Conservation (phyloP, 2,888 invertebrate species). For the Colostygia pectinataria region DNA sequence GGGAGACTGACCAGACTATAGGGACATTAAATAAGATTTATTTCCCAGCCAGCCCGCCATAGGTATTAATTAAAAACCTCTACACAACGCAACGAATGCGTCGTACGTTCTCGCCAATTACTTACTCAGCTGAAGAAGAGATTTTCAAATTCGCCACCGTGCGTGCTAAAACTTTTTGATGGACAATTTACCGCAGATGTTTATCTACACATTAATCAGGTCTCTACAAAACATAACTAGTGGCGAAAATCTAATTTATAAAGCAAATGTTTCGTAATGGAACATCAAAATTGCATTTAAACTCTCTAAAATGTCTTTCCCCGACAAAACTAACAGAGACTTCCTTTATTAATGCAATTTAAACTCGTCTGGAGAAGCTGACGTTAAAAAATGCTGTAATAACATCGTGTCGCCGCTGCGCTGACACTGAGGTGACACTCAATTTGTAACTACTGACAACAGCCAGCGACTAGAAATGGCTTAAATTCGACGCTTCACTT, state of each 20-base stretch:
- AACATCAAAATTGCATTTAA: constrained; percentile 12
- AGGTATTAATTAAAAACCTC: constrained; percentile 79
- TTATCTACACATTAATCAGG: no score
- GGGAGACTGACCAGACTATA: constrained; percentile 63
- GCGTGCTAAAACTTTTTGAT: constrained; percentile 15
- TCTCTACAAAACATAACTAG: no score
- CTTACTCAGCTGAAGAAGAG: constrained; percentile 41
- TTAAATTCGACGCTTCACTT: constrained; percentile 11
- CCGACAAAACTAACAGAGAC: constrained; percentile 29
- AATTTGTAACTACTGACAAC: constrained; percentile 53
- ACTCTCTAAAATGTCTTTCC: constrained; percentile 15
- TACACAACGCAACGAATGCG: constrained; percentile 58
- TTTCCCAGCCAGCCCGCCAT: constrained; percentile 55
- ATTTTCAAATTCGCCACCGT: constrained; percentile 24
- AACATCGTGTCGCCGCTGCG: constrained; percentile 45
- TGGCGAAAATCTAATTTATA: neutral
- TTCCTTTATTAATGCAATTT: constrained; percentile 42
- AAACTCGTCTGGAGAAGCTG: constrained; percentile 38
- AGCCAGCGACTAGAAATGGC: constrained; percentile 19
- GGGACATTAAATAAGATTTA: constrained; percentile 82
- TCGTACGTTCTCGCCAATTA: constrained; percentile 54
- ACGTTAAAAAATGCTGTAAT: constrained; percentile 55
- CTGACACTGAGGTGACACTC: constrained; percentile 57
- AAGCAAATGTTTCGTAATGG: neutral
- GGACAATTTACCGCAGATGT: constrained; percentile 12